These are phyloP conservation scores for Bostrychus sinensis DNA, from an alignment of 2,113 vertebrate genomes.

Conservation along the genomic window DNA sequence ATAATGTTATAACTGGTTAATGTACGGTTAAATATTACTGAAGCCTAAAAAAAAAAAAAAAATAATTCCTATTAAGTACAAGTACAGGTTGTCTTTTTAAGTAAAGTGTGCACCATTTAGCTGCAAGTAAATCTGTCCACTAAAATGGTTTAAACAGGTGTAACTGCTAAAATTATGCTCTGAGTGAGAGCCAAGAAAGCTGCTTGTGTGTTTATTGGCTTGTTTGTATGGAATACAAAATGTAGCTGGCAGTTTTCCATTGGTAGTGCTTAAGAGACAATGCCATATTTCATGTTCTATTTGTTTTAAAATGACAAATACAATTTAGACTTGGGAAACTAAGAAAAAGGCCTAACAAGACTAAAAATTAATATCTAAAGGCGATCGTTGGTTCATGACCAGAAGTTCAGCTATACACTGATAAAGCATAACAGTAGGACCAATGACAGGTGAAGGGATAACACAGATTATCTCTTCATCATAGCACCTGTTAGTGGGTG, in stretches of 20 bases:
- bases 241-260: conserved; percentile 16
- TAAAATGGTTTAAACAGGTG: conserved; percentile 33
- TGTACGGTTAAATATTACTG: not conserved
- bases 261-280: conserved; percentile 14
- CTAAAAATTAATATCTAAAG: not conserved
- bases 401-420: not conserved
- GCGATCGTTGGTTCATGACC: not conserved
- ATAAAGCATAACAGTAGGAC: too few species aligned
- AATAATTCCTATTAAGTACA: not conserved
- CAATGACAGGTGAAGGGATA: too few species aligned
- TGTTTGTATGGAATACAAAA: conserved; percentile 40
- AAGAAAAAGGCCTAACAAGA: not conserved
- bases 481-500: too few species aligned
- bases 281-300: not conserved
- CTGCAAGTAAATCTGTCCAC: conserved; percentile 6
- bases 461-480: too few species aligned
- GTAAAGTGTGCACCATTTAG: not conserved
- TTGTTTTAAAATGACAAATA: conserved; percentile 5
- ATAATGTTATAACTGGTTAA: conserved; percentile 5
- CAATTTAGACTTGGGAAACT: conserved; percentile 14
- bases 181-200: conserved; percentile 14
- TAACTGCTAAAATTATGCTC: conserved; percentile 25
- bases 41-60: not conserved
- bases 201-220: not conserved
- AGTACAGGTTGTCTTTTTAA: conserved; percentile 1